Base-by-base conservation (phyloP, 2,113 vertebrate species). In the Montifringilla adamsi region DNA sequence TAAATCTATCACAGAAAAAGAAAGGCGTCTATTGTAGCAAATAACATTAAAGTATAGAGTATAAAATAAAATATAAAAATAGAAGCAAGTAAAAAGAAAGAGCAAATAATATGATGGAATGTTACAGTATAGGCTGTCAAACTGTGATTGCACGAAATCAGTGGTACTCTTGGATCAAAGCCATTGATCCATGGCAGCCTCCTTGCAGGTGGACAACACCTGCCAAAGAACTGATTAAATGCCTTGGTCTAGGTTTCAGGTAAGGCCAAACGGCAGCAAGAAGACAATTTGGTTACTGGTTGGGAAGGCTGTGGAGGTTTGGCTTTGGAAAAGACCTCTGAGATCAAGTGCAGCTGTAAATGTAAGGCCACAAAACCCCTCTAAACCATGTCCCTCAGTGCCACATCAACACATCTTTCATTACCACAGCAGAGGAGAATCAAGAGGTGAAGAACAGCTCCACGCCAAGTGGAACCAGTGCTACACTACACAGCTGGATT, bases 331-430 rank as follows among this genome's bases (percentile, higher is more conserved):
- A 86, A 66, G 10, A 17, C 13, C 9, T 44, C 35, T 43, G 23
- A 46, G 43, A 52, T 14, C 10, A n/a, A 58, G 7, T 22, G 33
- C 19, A 52, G 7, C 7, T 14, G 13, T 11, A 43, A 72, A 60
- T 35, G 8, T 10, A 30, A 50, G 0, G 0, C 17, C 6, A 5
- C 28, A 12, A 55, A 55, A 13, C 31, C 20, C 52, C 9, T 50
- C 55, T 35, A 6, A 68, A 13, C 37, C 9, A 0, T 4, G 6
- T 28, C 43, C 17, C 10, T 39, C 24, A 10, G 35, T 31, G 64
- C 12, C 35, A 43, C 52, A 37, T 9, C 6, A 3, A 31, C 9
- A 2, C 0, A 0, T 22, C 39, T 17, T 31, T 39, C 33, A 50
- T 6, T 7, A 39, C 5, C 47, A 6, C 7, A 50, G n/a, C 31